These are phyloP conservation scores for Nannoperca obscura DNA, from an alignment of 2,797 vertebrate genomes.

Conservation along the genomic window DNA sequence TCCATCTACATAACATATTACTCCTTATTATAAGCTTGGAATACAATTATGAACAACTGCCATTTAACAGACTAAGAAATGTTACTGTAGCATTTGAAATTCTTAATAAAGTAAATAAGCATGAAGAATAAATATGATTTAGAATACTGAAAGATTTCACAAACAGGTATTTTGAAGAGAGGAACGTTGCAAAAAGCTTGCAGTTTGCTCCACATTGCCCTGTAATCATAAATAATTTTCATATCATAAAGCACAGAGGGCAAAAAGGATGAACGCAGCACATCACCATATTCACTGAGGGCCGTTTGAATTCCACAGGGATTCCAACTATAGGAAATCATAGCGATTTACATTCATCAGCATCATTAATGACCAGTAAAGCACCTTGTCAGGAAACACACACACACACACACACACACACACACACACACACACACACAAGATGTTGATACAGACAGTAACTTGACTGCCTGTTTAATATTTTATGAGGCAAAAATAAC, in stretches of 20 bases:
- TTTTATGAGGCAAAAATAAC: slow-evolving; percentile 47
- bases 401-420: slow-evolving; percentile 14
- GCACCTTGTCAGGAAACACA: background rate
- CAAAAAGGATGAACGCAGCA: slow-evolving; percentile 26
- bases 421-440: slow-evolving; percentile 29
- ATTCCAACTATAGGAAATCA: slow-evolving; percentile 31
- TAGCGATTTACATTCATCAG: slow-evolving; percentile 69
- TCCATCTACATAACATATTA: too few species aligned
- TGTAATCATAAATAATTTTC: background rate
- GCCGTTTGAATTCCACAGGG: slow-evolving; percentile 38
- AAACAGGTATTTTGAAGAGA: background rate
- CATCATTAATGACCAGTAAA: slow-evolving; percentile 48
- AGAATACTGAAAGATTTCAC: background rate
- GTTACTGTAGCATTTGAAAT: background rate
- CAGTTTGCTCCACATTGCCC: background rate
- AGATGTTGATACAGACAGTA: slow-evolving; percentile 39
- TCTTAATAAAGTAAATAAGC: background rate
- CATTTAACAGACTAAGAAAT: too few species aligned
- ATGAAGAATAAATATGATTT: background rate
- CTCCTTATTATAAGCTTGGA: too few species aligned
- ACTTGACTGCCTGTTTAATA: slow-evolving; percentile 48
- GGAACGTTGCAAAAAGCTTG: background rate
- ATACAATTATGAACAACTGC: too few species aligned
- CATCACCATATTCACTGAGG: slow-evolving; percentile 42
- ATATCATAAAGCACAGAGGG: slow-evolving; percentile 14